Evolutionary conservation across 2,113 vertebrate genomes (phyloP).

Genomic region (Hassar affinis): DNA sequence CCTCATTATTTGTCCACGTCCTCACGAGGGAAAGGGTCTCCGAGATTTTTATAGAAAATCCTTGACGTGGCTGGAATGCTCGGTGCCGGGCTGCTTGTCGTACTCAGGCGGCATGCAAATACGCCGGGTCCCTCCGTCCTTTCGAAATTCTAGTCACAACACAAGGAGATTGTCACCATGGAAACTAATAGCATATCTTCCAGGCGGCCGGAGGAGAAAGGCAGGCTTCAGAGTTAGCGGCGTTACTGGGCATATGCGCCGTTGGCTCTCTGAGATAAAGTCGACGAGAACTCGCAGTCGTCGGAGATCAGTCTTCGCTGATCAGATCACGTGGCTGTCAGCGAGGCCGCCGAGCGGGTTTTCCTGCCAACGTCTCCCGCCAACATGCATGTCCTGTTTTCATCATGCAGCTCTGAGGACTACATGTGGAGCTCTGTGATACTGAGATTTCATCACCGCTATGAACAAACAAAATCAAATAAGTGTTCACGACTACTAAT

Average conservation of each 20-base stretch:
- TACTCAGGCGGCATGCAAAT: conserved; percentile 45
- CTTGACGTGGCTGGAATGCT: conserved; percentile 33
- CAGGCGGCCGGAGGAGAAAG: conserved; percentile 41
- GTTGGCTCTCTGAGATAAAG: conserved; percentile 24
- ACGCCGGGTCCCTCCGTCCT: conserved; percentile 39
- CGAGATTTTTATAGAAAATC: conserved; percentile 26
- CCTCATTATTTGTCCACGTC: conserved; percentile 38
- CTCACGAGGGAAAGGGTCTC: conserved; percentile 20
- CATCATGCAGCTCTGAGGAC: too few relatives aligned
- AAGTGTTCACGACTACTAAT: not conserved
- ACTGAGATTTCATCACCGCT: not conserved
- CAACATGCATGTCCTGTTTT: too few relatives aligned
- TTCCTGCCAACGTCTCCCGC: conserved; percentile 11
- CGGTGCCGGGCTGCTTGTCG: conserved; percentile 36
- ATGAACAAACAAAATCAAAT: not conserved
- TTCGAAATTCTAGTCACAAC: conserved; percentile 52
- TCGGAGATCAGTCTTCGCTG: conserved; percentile 29
- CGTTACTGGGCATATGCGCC: not conserved
- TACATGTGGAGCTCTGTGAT: too few relatives aligned
- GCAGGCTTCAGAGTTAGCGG: conserved; percentile 35
- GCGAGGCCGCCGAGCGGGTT: not conserved
- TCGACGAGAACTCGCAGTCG: conserved; percentile 24
- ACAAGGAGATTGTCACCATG: conserved; percentile 62
- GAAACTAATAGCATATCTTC: conserved; percentile 64
- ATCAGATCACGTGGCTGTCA: conserved; percentile 3